phyloP scores from a whole-genome alignment of 2,888 invertebrate species.

The Tenthredo notha region DNA sequence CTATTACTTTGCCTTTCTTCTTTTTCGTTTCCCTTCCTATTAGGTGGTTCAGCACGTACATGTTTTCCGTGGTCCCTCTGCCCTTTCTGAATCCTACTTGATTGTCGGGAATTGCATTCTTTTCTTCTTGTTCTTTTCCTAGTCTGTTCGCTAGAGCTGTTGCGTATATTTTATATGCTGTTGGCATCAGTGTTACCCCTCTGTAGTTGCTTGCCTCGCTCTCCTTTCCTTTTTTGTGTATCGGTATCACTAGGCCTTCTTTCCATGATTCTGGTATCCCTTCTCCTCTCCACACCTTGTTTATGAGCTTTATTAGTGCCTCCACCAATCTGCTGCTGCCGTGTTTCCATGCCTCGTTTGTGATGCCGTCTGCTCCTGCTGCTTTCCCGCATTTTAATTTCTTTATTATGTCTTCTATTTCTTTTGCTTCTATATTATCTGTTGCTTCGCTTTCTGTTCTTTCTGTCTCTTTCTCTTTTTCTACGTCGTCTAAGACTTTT shows the following conservation, averaged over 20 bases:
- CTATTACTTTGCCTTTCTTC: conserved; percentile 52
- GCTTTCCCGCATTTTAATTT: background rate
- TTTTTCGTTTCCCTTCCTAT: conserved; percentile 46
- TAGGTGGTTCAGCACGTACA: conserved; percentile 53
- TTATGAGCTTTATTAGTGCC: background rate
- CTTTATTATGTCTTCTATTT: background rate
- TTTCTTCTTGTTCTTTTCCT: conserved; percentile 42
- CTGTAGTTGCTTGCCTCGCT: background rate
- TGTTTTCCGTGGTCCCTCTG: conserved; percentile 54
- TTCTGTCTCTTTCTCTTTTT: background rate
- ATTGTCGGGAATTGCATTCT: conserved; percentile 33
- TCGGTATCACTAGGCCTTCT: background rate
- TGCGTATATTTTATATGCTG: background rate
- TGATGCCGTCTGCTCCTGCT: background rate
- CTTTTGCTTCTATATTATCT: background rate
- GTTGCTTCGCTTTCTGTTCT: background rate
- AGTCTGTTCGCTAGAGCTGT: conserved; percentile 44
- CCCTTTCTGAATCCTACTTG: conserved; percentile 56
- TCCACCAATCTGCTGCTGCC: no score
- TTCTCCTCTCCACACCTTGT: background rate
- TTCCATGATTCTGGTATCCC: background rate
- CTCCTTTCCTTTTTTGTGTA: background rate
- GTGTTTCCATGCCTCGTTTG: background rate
- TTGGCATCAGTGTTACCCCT: background rate
- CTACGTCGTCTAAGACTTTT: no score